Evolutionary conservation across 2,888 invertebrate species (phyloP), one percentile per base, ranked within the genome.

Genomic region (Dyspetes luteomarginatus): DNA sequence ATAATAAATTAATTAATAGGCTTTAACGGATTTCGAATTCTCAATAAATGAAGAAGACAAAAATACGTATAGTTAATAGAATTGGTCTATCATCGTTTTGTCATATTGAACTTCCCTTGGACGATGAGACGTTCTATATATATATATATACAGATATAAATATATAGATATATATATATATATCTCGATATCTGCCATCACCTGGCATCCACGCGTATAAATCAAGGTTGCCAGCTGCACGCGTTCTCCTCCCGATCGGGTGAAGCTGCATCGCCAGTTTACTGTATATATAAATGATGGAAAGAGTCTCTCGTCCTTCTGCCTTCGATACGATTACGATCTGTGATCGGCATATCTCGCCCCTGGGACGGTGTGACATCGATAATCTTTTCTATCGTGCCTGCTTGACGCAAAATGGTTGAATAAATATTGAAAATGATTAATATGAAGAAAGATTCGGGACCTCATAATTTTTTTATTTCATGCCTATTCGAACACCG

Each of bases 151-250:
- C 52, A n/a, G 56, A 5, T 50, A 3, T 36, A 12, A 2, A 7
- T 36, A 7, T 36, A 1, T 7, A 36, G 36, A 12, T 17, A 48
- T 48, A 15, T 64, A 43, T 50, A 3, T 15, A 28, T 62, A 12
- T 56, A 26, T 24, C 62, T 60, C 48, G 67, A n/a, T 52, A n/a
- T 52, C 9, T 45, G 7, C 72, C 68, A 65, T 83, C 84, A 84
- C 84, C 84, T 84, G 84, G 84, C 78, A 82, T 74, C 64, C 67
- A 52, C 55, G 17, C 62, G 76, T 78, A 84, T 84, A 76, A 83
- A 83, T 84, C 83, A 84, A 84, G 73, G 74, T n/a, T 84, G 80
- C 80, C 84, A 82, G 84, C 83, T 83, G 84, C 84, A 62, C 72
- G 77, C 74, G 77, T 52, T 81, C 75, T 64, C 62, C 26, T n/a